Evolutionary conservation across 2,113 vertebrate species (phyloP), one percentile per base, ranked within the genome.

Genomic region (Pseudolaguvia tuberculata): DNA sequence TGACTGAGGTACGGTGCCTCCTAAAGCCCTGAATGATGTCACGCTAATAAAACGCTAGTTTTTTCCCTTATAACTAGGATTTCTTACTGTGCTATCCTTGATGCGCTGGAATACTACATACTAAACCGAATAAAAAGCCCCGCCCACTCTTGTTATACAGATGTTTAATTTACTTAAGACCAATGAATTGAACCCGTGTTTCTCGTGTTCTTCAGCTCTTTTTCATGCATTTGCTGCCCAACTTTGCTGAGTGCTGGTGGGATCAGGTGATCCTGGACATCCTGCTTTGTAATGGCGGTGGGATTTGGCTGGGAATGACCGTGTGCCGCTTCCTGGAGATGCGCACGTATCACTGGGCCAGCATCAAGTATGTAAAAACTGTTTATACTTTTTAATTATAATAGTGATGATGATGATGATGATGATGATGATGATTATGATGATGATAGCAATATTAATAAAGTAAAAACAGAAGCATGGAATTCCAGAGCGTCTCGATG

Each of bases 211-310:
- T 82, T 0, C 88, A 98, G 96, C 94, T 99, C 25, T 99, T 98
- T 87, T 98, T 99, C 91, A 99, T 99, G 96, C 96, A 99, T 77
- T 92, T 99, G 17, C 88, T 99, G 88, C 96, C 96, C 76, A 99
- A 99, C 84, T 98, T 99, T 83, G 96, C 96, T 0, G 96, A 99
- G 85, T 99, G 96, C 91, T 99, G 96, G 96, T 99, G 96, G 96
- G 96, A 99, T 88, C 96, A 99, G 86, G 94, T 99, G 42, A 97
- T 99, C 87, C 91, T 99, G 88, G 96, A 99, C 86, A 97, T 99
- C 86, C 91, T 99, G 75, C 87, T 99, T 66, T 99, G 97, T 88
- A 99, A 99, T 3, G 97, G 97, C 13, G 96, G 96, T 11, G 97
- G 96, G 81, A 99, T 98, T 91, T 96, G 96, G 92, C 87, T 98